Conservation (phyloP, 1,140 invertebrate species). For the Drosophila dunni region DNA sequence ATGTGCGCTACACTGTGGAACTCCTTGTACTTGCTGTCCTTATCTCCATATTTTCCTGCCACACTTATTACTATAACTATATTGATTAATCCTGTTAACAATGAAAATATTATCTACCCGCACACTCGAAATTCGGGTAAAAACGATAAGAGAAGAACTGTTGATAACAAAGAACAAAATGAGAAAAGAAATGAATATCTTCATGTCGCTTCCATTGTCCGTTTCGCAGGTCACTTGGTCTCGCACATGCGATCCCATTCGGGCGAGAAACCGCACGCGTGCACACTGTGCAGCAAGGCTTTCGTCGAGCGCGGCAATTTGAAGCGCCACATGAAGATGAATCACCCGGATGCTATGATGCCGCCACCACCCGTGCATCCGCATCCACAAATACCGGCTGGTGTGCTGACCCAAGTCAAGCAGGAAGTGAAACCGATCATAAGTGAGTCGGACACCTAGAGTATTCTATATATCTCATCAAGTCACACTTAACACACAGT, state of each 20-base stretch:
- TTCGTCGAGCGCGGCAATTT: constrained; percentile 92
- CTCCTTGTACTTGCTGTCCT: not conserved
- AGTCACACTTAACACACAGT: constrained; percentile 16
- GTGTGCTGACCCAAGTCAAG: constrained; percentile 82
- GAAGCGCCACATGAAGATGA: constrained; percentile 86
- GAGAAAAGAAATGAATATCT: constrained; percentile 36
- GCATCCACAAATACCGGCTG: constrained; percentile 83
- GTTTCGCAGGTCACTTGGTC: constrained; percentile 89
- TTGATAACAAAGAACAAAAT: not conserved
- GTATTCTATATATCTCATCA: constrained; percentile 2
- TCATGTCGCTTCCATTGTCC: constrained; percentile 79
- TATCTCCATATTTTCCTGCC: not conserved
- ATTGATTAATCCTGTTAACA: not conserved
- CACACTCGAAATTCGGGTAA: constrained; percentile 21
- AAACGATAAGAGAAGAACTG: not conserved
- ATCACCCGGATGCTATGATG: constrained; percentile 84
- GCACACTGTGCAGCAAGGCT: constrained; percentile 90
- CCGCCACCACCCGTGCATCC: constrained; percentile 82
- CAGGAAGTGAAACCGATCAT: constrained; percentile 84
- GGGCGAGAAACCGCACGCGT: constrained; percentile 92
- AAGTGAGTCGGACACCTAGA: constrained; percentile 74
- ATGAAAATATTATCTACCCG: not conserved
- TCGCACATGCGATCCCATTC: constrained; percentile 95
- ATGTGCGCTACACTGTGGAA: constrained; percentile 17
- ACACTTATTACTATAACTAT: not conserved